phyloP scores from a whole-genome alignment of 2,113 vertebrate genomes.

The Bungarus multicinctus region DNA sequence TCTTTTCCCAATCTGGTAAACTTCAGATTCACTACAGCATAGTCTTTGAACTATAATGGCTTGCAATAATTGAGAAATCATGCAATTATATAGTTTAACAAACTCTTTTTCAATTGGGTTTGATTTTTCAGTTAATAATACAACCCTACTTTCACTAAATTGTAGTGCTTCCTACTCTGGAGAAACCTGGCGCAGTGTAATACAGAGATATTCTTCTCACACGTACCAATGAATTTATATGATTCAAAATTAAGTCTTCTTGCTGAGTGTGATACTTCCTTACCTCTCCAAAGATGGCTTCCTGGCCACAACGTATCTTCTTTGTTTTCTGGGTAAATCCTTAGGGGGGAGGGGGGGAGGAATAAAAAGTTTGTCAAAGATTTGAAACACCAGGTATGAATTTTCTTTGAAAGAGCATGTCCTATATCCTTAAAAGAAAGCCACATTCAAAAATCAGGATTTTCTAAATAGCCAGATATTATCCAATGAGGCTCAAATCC shows the following conservation, averaged over 20 bases:
- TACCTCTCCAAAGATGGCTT: conserved; percentile 86
- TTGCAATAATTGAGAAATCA: neutral
- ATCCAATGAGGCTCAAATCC: neutral
- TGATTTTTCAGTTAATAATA: neutral
- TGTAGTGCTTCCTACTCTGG: neutral
- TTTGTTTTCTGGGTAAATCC: conserved; percentile 89
- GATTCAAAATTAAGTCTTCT: neutral
- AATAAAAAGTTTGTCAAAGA: neutral
- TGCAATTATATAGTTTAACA: neutral
- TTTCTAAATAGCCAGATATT: neutral
- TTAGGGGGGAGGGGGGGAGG: conserved; percentile 29
- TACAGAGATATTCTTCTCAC: neutral
- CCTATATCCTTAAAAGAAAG: neutral
- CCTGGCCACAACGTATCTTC: conserved; percentile 73
- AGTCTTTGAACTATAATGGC: neutral
- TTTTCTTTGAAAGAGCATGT: neutral
- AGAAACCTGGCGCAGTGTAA: neutral
- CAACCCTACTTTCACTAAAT: neutral
- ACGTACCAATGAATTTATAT: neutral
- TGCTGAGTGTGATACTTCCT: conserved; percentile 6
- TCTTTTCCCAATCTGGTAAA: neutral
- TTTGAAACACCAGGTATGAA: neutral
- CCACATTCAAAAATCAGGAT: neutral
- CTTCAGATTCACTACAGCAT: neutral
- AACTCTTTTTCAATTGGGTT: neutral